phyloP scores from a whole-genome alignment of 2,113 vertebrate species.

The Gambusia affinis region DNA sequence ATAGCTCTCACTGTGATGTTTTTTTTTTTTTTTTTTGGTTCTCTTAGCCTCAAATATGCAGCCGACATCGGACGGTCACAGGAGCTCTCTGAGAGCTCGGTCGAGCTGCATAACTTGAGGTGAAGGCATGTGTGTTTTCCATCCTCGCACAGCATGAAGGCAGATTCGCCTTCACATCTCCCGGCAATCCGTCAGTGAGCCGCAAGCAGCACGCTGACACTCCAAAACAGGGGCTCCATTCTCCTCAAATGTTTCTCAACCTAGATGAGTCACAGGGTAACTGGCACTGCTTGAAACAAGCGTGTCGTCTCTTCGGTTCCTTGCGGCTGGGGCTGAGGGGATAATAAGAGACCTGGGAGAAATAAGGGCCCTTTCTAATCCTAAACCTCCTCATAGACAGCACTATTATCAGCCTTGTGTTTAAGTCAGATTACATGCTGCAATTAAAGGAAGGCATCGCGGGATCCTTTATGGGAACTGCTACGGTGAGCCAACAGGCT shows the following conservation, averaged over 20 bases:
- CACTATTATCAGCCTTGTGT: conserved; percentile 75
- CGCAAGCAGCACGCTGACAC: conserved; percentile 65
- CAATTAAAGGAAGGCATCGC: conserved; percentile 74
- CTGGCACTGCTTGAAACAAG: conserved; percentile 73
- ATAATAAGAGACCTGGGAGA: conserved; percentile 78
- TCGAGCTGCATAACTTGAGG: conserved; percentile 66
- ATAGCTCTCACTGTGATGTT: conserved; percentile 40
- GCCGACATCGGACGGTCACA: conserved; percentile 49
- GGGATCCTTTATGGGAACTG: conserved; percentile 56
- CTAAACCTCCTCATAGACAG: conserved; percentile 72
- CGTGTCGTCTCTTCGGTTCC: conserved; percentile 58
- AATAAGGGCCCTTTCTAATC: conserved; percentile 72
- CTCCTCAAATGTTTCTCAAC: conserved; percentile 69
- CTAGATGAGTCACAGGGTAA: conserved; percentile 72
- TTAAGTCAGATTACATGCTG: conserved; percentile 76
- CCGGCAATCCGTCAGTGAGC: conserved; percentile 70
- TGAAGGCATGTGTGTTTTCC: conserved; percentile 66
- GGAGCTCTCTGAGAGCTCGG: conserved; percentile 61
- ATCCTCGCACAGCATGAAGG: conserved; percentile 41
- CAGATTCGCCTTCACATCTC: conserved; percentile 65
- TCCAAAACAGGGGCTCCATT: conserved; percentile 75
- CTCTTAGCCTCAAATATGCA: conserved; percentile 69
- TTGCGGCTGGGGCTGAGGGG: conserved; percentile 70
- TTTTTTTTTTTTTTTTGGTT: conserved; percentile 2
- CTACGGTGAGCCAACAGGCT: conserved; percentile 33